A percentile compares a stretch with the other conserved stretches of the same genome.
Evolutionary conservation across 2,797 vertebrate genomes (phyloP).

Genomic region (Adrianichthys oophorus): DNA sequence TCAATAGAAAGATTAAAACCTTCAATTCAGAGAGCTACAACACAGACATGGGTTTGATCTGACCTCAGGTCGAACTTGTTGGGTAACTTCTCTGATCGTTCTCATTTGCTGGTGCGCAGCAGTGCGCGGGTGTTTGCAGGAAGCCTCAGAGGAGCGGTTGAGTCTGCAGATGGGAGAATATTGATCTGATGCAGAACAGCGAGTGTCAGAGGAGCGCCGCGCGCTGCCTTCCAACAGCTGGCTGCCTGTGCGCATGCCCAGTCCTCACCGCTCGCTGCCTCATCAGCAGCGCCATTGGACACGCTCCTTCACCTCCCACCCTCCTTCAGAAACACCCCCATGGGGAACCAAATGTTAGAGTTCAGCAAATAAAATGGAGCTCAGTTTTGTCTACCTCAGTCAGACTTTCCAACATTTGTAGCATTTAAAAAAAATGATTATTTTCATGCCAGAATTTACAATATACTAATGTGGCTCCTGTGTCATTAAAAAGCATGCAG

Average conservation of each 20-base stretch:
- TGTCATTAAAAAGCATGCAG: too few relatives aligned
- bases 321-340: slow-evolving; percentile 13
- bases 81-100: neutral
- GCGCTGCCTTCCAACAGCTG: slow-evolving; percentile 70
- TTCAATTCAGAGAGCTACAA: slow-evolving; percentile 2
- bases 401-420: too few relatives aligned
- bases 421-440: too few relatives aligned
- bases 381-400: too few relatives aligned
- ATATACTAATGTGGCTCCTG: too few relatives aligned
- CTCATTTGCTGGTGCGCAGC: slow-evolving; percentile 1
- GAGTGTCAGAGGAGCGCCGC: slow-evolving; percentile 55
- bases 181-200: slow-evolving; percentile 62
- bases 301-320: slow-evolving; percentile 41
- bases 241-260: slow-evolving; percentile 56
- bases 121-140: neutral
- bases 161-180: slow-evolving; percentile 34
- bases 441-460: too few relatives aligned
- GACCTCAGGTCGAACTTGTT: too few relatives aligned
- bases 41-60: too few relatives aligned
- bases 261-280: slow-evolving; percentile 51
- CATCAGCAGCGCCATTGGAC: slow-evolving; percentile 62
- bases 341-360: too few relatives aligned
- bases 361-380: too few relatives aligned
- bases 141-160: neutral
- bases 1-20: neutral